Conservation (phyloP, 2,888 invertebrate genomes). For the Athrips mouffetella region DNA sequence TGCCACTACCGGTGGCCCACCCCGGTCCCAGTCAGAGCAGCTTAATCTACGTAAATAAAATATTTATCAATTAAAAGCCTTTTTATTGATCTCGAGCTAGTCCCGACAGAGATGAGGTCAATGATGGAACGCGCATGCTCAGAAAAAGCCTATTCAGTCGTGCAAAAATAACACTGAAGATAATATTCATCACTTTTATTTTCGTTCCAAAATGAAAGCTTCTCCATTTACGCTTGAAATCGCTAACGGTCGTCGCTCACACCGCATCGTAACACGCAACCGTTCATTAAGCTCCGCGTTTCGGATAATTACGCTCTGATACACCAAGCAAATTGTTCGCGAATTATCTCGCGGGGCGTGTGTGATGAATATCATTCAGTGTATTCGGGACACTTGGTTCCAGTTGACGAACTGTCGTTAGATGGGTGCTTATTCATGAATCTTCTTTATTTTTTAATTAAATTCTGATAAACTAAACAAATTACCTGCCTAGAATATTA, state of each 20-base stretch:
- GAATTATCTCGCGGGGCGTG: slow-evolving; percentile 56
- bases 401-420: slow-evolving; percentile 25
- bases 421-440: neutral
- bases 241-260: slow-evolving; percentile 35
- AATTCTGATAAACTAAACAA: neutral
- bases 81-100: too few relatives aligned
- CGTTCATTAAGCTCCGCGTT: slow-evolving; percentile 69
- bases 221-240: neutral
- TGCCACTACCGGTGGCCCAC: too few relatives aligned
- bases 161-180: too few relatives aligned
- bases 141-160: too few relatives aligned
- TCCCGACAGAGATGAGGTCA: too few relatives aligned
- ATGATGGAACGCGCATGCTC: too few relatives aligned
- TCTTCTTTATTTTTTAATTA: neutral
- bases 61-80: too few relatives aligned
- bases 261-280: slow-evolving; percentile 48
- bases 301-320: slow-evolving; percentile 75
- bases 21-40: too few relatives aligned
- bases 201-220: too few relatives aligned
- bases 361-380: slow-evolving; percentile 61
- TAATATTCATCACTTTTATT: too few relatives aligned
- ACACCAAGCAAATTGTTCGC: slow-evolving; percentile 73
- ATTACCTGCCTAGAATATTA: too few relatives aligned
- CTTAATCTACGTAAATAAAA: too few relatives aligned
- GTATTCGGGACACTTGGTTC: slow-evolving; percentile 44